A percentile compares a stretch with the other conserved stretches of the same genome.
These are phyloP conservation scores for Euphydryas editha DNA, from an alignment of 2,888 invertebrate genomes.

Conservation along the genomic window DNA sequence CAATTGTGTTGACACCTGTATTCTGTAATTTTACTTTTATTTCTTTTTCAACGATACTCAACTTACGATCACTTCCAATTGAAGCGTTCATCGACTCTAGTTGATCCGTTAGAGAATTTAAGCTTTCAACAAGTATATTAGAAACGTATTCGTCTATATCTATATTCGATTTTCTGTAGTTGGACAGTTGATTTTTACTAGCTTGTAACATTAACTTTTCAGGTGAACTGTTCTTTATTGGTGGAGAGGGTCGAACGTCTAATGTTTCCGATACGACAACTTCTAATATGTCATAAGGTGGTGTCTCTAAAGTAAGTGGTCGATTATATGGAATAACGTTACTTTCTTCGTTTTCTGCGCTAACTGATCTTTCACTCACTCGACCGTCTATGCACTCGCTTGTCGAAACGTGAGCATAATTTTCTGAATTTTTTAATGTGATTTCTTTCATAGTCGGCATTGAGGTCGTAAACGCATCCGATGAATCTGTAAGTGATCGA, in stretches of 20 bases:
- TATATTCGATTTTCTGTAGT: conserved; percentile 48
- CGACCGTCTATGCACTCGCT: conserved; percentile 52
- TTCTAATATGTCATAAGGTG: conserved; percentile 70
- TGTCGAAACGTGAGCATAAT: conserved; percentile 34
- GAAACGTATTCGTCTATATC: conserved; percentile 81
- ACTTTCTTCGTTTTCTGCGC: conserved; percentile 53
- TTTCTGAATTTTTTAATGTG: conserved; percentile 29
- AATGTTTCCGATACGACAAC: conserved; percentile 74
- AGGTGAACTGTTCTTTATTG: conserved; percentile 40
- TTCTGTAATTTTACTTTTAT: conserved; percentile 79
- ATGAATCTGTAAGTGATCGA: conserved; percentile 52
- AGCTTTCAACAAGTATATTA: conserved; percentile 78
- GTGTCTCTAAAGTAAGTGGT: conserved; percentile 53
- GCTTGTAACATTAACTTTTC: conserved; percentile 39
- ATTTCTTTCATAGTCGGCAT: conserved; percentile 59
- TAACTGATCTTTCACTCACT: conserved; percentile 51
- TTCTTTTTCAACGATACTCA: conserved; percentile 78
- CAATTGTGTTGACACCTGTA: conserved; percentile 76
- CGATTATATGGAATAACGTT: conserved; percentile 54
- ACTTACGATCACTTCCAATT: conserved; percentile 64
- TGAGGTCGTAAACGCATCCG: conserved; percentile 59
- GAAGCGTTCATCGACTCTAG: conserved; percentile 73
- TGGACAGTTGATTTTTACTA: conserved; percentile 42
- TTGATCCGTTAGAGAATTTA: conserved; percentile 76
- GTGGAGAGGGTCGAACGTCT: conserved; percentile 47